Conservation (phyloP, 2,888 invertebrate species). For the Pristionchus arcanus region DNA sequence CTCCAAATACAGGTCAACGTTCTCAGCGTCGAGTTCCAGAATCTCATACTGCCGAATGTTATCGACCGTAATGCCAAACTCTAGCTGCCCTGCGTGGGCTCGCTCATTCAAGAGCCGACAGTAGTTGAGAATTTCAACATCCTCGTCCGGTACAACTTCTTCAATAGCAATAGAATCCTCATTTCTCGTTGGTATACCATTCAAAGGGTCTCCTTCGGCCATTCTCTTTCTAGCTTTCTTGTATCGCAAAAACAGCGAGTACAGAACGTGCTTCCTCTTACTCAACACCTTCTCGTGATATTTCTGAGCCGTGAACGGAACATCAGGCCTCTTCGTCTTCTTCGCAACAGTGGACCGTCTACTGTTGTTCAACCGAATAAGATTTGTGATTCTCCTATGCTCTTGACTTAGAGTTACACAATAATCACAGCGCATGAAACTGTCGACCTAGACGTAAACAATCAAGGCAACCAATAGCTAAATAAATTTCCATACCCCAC, state of each 20-base stretch:
- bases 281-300: background rate
- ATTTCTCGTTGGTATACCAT: background rate
- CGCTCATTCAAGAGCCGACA: background rate
- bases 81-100: background rate
- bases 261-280: background rate
- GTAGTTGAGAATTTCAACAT: background rate
- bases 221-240: background rate
- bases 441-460: background rate
- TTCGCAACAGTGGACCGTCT: background rate
- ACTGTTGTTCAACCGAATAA: background rate
- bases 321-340: background rate
- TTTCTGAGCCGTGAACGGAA: background rate
- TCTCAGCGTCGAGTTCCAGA: background rate
- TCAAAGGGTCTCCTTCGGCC: background rate
- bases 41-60: background rate
- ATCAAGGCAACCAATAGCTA: background rate
- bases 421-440: background rate
- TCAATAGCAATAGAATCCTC: background rate
- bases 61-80: background rate
- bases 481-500: too few species aligned
- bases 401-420: background rate
- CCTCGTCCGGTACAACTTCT: background rate
- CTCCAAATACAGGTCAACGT: background rate
- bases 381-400: background rate
- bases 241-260: background rate